Percentiles rank a stretch among this genome's conserved stretches.
These are phyloP conservation scores for Poliocrania exsul DNA, from an alignment of 2,797 vertebrate genomes.

Conservation along the genomic window DNA sequence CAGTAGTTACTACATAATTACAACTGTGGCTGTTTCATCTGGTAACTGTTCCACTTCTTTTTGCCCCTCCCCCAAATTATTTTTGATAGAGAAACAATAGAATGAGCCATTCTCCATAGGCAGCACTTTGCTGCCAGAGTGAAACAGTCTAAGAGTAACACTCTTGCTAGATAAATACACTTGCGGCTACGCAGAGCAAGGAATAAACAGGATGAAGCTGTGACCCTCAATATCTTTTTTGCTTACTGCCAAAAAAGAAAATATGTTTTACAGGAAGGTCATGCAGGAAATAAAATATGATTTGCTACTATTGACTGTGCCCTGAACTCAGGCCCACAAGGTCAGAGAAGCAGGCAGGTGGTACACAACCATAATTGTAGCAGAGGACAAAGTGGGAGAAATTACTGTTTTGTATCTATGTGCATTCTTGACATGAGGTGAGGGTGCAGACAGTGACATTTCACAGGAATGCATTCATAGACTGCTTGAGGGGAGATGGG, in stretches of 20 bases:
- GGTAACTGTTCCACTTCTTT: background rate
- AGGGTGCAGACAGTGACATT: fast-evolving
- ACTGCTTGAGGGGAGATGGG: background rate
- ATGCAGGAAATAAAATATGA: background rate
- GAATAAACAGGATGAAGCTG: background rate
- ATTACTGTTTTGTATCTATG: background rate
- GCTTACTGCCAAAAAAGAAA: background rate
- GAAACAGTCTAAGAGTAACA: background rate
- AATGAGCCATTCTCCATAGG: background rate
- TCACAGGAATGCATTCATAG: background rate
- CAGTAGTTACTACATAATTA: background rate
- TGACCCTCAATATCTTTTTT: background rate
- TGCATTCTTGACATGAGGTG: background rate
- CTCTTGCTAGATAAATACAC: background rate
- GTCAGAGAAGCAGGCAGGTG: background rate
- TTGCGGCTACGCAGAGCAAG: background rate
- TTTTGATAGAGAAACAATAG: conserved; percentile 34
- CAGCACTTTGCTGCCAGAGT: background rate
- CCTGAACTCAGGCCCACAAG: background rate
- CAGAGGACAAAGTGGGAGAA: background rate
- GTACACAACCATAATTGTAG: background rate
- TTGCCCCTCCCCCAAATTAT: background rate
- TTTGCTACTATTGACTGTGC: background rate
- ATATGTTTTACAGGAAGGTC: background rate
- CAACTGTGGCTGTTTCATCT: background rate